These are phyloP conservation scores for Tipula helvola DNA, from an alignment of 2,888 invertebrate genomes.

Conservation along the genomic window DNA sequence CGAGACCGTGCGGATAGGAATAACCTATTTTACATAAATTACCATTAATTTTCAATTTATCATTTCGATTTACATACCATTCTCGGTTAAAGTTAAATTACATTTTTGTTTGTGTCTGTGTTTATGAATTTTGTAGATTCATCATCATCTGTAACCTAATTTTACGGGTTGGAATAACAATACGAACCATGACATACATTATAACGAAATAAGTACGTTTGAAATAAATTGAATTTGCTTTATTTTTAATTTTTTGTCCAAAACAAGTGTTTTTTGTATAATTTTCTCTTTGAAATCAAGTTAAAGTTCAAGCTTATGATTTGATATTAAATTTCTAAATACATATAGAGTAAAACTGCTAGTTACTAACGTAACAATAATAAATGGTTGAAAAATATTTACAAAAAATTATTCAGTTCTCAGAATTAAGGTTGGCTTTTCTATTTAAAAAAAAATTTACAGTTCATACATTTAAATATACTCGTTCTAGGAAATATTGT, in stretches of 20 bases:
- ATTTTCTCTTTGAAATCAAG: background rate
- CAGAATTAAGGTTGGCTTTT: background rate
- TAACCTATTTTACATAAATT: background rate
- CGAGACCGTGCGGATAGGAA: background rate
- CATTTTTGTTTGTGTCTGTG: background rate
- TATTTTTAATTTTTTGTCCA: background rate
- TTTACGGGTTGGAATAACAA: background rate
- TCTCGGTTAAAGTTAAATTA: background rate
- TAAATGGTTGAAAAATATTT: too few species aligned
- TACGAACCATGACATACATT: background rate
- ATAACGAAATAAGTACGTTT: background rate
- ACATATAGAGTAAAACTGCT: too few species aligned
- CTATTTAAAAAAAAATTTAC: background rate
- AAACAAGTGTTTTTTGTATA: background rate
- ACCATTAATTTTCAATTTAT: background rate
- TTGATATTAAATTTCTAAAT: too few species aligned
- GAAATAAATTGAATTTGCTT: background rate
- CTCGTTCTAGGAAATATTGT: background rate
- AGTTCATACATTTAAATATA: background rate
- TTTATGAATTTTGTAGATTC: background rate
- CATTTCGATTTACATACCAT: background rate
- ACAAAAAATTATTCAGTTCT: background rate
- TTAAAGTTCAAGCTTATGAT: background rate
- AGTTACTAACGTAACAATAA: too few species aligned
- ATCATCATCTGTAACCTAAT: background rate